Evolutionary conservation across 1,140 invertebrate species (phyloP).

Genomic region (Drosophila murphyi): DNA sequence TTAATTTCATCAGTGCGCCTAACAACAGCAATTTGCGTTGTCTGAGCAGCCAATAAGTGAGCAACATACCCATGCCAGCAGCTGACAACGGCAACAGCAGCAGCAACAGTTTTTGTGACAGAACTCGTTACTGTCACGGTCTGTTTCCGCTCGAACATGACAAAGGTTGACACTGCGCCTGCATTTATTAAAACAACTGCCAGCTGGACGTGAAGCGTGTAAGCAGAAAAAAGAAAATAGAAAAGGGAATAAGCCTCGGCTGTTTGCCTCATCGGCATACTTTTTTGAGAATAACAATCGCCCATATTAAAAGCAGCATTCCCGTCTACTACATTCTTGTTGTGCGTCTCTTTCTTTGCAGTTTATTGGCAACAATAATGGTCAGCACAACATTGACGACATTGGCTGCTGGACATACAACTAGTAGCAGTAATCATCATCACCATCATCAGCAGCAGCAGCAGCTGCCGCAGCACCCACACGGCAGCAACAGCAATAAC

Average conservation of each 20-base stretch:
- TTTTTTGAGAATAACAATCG: not conserved
- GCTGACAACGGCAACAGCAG: not conserved
- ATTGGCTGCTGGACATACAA: constrained; percentile 83
- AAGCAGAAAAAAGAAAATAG: constrained; percentile 27
- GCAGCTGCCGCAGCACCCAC: constrained; percentile 56
- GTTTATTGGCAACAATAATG: constrained; percentile 84
- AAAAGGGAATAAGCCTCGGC: not conserved
- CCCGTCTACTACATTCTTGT: not conserved
- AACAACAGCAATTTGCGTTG: constrained; percentile 50
- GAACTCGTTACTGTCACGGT: constrained; percentile 76
- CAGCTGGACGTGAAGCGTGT: constrained; percentile 56
- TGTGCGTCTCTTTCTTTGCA: constrained; percentile 43
- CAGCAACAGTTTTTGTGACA: constrained; percentile 37
- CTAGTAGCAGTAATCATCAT: constrained; percentile 83
- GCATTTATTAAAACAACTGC: constrained; percentile 78
- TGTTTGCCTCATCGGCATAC: not conserved
- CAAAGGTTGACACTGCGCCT: constrained; percentile 75
- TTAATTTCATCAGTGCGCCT: constrained; percentile 63
- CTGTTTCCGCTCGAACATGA: constrained; percentile 72
- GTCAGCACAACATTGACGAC: constrained; percentile 84
- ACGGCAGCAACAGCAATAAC: constrained; percentile 43
- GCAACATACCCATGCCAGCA: constrained; percentile 1
- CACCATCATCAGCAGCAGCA: constrained; percentile 72
- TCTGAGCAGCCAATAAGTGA: constrained; percentile 19
- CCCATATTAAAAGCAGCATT: not conserved